Evolutionary conservation across 1,140 invertebrate genomes (phyloP), one percentile per base, ranked within the genome.

Genomic region (Charaxes varanes): DNA sequence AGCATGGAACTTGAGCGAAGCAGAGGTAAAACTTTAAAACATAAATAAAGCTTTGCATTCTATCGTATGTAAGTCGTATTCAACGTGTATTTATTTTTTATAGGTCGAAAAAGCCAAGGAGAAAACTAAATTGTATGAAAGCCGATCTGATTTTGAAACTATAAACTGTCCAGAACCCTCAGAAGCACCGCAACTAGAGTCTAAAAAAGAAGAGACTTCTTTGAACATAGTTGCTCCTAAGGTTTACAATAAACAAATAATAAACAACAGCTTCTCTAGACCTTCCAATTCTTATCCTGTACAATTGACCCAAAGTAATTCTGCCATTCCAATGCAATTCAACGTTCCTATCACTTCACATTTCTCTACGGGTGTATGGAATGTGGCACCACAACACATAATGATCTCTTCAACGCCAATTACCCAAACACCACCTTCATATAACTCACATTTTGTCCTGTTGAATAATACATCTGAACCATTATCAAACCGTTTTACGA

Each of bases 1-100:
- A 18, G 56, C 42, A 11, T 76, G 71, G 69, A 60, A 70, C 41
- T 46, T 69, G 31, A 67, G 61, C 22, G 51, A 59, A 33, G 21
- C 49, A 8, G 61, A 73, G 48, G 69, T 65, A 59, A 54, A 13
- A 14, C n/a, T n/a, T n/a, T n/a, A 10, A 5, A 19, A 0, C 7
- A 12, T 21, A 13, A 19, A 24, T 34, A 16, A 32, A 32, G 4
- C 7, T 18, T 16, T 22, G 27, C 16, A 17, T 12, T 28, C 6
- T 38, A 11, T 41, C 3, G n/a, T n/a, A n/a, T n/a, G n/a, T n/a
- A n/a, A n/a, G n/a, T n/a, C n/a, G n/a, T n/a, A n/a, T n/a, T n/a
- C n/a, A n/a, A n/a, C n/a, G n/a, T n/a, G 1, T 13, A 24, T 4
- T 19, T 38, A n/a, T 42, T 30, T 28, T 40, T 38, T 50, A 18